Evolutionary conservation across 2,113 vertebrate species (phyloP), one percentile per base, ranked within the genome.

Genomic region (Alethe diademata): DNA sequence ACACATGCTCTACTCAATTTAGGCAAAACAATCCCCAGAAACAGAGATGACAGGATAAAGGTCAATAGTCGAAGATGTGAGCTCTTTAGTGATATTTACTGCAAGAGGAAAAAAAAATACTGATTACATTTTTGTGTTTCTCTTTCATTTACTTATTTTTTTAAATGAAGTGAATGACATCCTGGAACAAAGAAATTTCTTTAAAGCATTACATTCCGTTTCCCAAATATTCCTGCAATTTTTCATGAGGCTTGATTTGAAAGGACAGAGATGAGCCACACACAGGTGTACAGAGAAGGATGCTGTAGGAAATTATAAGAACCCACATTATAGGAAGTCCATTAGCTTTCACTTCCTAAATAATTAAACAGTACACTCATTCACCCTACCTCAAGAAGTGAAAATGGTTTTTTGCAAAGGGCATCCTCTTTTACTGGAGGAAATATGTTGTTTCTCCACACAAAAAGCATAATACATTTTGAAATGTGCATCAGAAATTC

Each of bases 1-100:
- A 97, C 96, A 97, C 85, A 97, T 35, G 19, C 14, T 92, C 82
- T 95, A 69, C 96, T 93, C 48, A 61, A 92, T 89, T 97, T 95
- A 96, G 96, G 82, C 61, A 96, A 94, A 97, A 95, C 94, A 82
- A 65, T 83, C 79, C 38, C 61, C 61, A 96, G 93, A 96, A 90
- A 88, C 26, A 58, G 42, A 69, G 23, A 50, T 82, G 31, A 86
- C 45, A 71, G 58, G 40, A 92, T 47, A 94, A 91, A 85, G 54
- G 88, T 76, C 56, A 71, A 69, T 22, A 43, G 18, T 42, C 36
- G 54, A 84, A 88, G 25, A 93, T 75, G 82, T 74, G 90, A 90
- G 78, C 28, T 76, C 53, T 54, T 75, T 72, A 67, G 35, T 17
- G 20, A 79, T 71, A 51, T 50, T 76, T 58, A 40, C 9, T 58